Conservation (phyloP, 2,888 invertebrate species). For the Erpobdella octoculata region DNA sequence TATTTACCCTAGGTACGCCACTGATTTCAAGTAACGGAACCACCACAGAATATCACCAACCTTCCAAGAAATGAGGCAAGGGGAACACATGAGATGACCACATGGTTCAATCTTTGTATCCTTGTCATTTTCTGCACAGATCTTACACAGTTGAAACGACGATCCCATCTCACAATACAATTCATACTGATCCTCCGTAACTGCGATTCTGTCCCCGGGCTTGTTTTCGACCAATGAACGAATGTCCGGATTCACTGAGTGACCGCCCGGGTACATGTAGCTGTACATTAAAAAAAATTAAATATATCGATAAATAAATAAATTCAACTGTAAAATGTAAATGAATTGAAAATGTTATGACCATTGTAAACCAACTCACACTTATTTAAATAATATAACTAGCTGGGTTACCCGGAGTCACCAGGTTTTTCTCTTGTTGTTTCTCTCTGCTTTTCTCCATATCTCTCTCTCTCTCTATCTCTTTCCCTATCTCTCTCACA, state of each 20-base stretch:
- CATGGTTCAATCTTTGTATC: constrained; percentile 98
- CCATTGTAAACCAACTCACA: too few relatives aligned
- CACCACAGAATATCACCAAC: constrained; percentile 53
- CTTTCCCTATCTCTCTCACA: too few relatives aligned
- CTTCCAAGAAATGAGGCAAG: constrained; percentile 96
- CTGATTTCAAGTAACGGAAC: too few relatives aligned
- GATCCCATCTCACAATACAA: constrained; percentile 99
- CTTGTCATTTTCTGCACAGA: constrained; percentile 98
- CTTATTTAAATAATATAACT: too few relatives aligned
- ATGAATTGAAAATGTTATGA: too few relatives aligned
- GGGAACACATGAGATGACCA: constrained; percentile 92
- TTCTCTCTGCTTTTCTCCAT: too few relatives aligned
- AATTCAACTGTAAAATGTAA: neutral
- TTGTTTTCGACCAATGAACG: constrained; percentile 90
- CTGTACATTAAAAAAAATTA: constrained; percentile 56
- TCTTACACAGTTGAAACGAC: constrained; percentile 96
- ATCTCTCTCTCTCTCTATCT: too few relatives aligned
- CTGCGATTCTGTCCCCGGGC: constrained; percentile 75
- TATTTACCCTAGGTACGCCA: too few relatives aligned
- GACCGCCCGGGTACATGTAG: constrained; percentile 93
- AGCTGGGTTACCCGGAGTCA: too few relatives aligned
- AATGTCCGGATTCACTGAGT: constrained; percentile 86
- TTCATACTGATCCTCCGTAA: constrained; percentile 91
- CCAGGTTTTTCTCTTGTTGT: too few relatives aligned
- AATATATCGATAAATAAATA: neutral